phyloP scores from a whole-genome alignment of 2,797 vertebrate species.

The Steatocranus sp. region DNA sequence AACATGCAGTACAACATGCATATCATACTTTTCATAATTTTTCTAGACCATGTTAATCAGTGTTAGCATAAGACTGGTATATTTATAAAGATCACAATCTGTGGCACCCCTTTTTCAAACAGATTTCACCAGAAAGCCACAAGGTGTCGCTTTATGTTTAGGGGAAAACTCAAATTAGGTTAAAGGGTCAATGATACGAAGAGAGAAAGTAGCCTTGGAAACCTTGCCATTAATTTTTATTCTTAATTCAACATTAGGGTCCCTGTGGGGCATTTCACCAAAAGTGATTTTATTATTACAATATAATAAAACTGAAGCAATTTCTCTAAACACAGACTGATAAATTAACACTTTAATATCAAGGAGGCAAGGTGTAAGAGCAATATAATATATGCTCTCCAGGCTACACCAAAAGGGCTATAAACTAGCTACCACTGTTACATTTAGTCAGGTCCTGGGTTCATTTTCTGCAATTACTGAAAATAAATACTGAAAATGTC shows the following conservation, averaged over 20 bases:
- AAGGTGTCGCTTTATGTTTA: not conserved
- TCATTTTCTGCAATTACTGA: not conserved
- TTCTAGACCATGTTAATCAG: not conserved
- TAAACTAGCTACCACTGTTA: not conserved
- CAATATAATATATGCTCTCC: not conserved
- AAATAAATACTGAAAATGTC: not conserved
- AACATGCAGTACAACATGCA: not conserved
- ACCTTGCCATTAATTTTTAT: not conserved
- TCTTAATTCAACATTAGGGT: not conserved
- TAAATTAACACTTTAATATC: not conserved
- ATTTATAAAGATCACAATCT: not conserved
- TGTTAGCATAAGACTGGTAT: not conserved
- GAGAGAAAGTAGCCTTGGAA: not conserved
- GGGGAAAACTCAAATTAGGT: not conserved
- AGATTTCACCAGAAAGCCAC: not conserved
- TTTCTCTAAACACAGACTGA: not conserved
- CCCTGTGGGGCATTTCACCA: not conserved
- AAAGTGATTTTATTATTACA: not conserved
- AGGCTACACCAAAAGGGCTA: not conserved
- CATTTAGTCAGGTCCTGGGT: not conserved
- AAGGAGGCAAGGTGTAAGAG: not conserved
- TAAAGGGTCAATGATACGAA: accelerated
- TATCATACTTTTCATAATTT: not conserved
- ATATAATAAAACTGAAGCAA: not conserved
- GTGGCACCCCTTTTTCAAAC: not conserved